phyloP scores from a whole-genome alignment of 2,888 invertebrate genomes.

The Zaprionus bogoriensis region DNA sequence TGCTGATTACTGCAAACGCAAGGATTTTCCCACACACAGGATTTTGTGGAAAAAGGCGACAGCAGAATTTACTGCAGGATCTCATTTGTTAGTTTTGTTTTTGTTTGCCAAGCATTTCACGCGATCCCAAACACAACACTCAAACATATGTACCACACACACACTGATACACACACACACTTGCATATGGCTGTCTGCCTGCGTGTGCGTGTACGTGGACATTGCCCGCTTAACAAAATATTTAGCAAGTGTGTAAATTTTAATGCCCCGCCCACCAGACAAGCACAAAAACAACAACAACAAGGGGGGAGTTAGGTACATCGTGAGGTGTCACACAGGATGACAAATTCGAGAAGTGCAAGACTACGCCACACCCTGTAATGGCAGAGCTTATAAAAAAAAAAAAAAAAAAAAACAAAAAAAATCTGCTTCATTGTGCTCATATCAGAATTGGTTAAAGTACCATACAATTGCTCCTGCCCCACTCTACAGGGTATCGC shows the following conservation, averaged over 20 bases:
- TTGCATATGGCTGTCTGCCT: neutral
- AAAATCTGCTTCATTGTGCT: too few relatives aligned
- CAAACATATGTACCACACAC: constrained; percentile 18
- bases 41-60: constrained; percentile 41
- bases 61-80: constrained; percentile 66
- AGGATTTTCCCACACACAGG: constrained; percentile 59
- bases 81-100: constrained; percentile 73
- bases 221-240: constrained; percentile 67
- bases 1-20: constrained; percentile 77
- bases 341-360: neutral
- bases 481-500: too few relatives aligned
- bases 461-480: too few relatives aligned
- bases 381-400: neutral
- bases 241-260: constrained; percentile 68
- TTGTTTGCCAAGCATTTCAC: constrained; percentile 69
- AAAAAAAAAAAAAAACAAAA: too few relatives aligned
- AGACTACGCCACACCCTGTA: neutral
- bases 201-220: constrained; percentile 39
- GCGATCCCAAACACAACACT: constrained; percentile 51
- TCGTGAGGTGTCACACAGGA: neutral
- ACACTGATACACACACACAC: constrained; percentile 25
- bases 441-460: too few relatives aligned
- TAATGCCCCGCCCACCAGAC: constrained; percentile 34
- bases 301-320: constrained; percentile 2
- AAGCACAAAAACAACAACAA: constrained; percentile 15